These are phyloP conservation scores for Micrastur ruficollis DNA, from an alignment of 2,797 vertebrate genomes.

Conservation along the genomic window DNA sequence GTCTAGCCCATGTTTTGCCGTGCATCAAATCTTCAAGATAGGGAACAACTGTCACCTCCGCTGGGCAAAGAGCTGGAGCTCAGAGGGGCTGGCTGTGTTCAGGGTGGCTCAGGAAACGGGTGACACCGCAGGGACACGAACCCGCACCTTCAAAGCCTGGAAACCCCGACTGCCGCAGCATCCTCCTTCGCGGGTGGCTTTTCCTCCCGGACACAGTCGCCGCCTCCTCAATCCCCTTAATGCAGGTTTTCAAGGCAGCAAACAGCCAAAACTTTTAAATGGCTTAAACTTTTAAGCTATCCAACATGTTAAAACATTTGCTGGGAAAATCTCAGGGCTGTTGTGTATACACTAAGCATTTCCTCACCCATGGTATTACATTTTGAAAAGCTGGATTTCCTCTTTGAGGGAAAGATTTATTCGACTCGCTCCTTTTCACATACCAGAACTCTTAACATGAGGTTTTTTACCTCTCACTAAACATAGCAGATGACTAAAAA, in stretches of 20 bases:
- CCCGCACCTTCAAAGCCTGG: neutral
- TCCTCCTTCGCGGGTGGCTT: neutral
- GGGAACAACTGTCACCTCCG: neutral
- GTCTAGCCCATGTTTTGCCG: neutral
- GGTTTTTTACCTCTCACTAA: neutral
- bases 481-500: neutral
- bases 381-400: neutral
- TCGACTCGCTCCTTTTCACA: neutral
- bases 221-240: neutral
- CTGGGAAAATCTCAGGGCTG: neutral
- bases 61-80: neutral
- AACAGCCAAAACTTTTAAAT: neutral
- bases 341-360: neutral
- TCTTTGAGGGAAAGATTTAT: neutral
- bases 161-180: neutral
- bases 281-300: neutral
- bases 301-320: neutral
- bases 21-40: neutral
- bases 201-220: neutral
- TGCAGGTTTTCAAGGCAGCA: neutral
- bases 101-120: too few species aligned
- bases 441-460: neutral
- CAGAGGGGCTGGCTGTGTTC: accelerated
- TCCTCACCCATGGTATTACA: neutral
- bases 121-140: neutral